phyloP scores from a whole-genome alignment of 2,888 invertebrate genomes.

The Agrochola litura region DNA sequence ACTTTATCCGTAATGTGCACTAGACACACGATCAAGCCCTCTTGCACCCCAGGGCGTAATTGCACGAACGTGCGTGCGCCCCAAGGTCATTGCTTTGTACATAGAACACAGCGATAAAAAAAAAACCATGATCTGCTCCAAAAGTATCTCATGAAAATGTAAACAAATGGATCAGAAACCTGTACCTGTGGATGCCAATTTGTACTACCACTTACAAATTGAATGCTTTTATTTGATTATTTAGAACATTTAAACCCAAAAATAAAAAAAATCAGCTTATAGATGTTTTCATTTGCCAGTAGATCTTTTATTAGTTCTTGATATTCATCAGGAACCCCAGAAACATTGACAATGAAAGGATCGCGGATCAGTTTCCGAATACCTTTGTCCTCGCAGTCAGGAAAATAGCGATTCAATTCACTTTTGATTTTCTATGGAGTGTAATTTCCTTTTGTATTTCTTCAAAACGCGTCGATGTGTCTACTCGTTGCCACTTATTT shows the following conservation, averaged over 20 bases:
- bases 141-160: not conserved
- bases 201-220: not conserved
- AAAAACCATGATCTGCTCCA: not conserved
- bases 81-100: slow-evolving; percentile 16
- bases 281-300: not conserved
- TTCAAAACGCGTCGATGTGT: too few relatives aligned
- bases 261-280: too few relatives aligned
- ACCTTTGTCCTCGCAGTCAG: too few relatives aligned
- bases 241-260: not conserved
- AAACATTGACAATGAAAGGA: too few relatives aligned
- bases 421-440: too few relatives aligned
- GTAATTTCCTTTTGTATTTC: too few relatives aligned
- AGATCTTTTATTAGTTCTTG: too few relatives aligned
- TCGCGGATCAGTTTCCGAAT: too few relatives aligned
- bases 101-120: not conserved
- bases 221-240: not conserved
- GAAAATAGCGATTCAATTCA: too few relatives aligned
- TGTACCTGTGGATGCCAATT: not conserved
- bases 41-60: slow-evolving; percentile 11
- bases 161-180: not conserved
- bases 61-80: not conserved
- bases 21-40: slow-evolving; percentile 19
- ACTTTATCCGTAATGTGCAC: slow-evolving; percentile 14
- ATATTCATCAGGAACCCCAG: too few relatives aligned
- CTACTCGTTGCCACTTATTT: too few relatives aligned